These are phyloP conservation scores for Dermolepida albohirtum DNA, from an alignment of 2,888 invertebrate species.

Conservation along the genomic window DNA sequence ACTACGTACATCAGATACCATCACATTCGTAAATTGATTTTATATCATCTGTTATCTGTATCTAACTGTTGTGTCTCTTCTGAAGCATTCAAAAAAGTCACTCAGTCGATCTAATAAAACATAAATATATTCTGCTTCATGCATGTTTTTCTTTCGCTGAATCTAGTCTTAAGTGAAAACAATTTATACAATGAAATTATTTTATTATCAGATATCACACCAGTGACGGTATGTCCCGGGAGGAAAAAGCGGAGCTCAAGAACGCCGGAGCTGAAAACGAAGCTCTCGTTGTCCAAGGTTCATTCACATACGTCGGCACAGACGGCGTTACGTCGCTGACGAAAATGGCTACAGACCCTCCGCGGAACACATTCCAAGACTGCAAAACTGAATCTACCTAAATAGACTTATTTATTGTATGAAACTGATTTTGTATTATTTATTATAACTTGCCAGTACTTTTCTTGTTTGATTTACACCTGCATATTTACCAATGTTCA, in stretches of 20 bases:
- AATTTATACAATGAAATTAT: too few species aligned
- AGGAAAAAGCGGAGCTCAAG: conserved; percentile 65
- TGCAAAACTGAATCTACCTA: conserved; percentile 10
- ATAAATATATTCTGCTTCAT: too few species aligned
- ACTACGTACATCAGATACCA: too few species aligned
- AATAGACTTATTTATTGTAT: conserved; percentile 11
- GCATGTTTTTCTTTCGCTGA: not conserved
- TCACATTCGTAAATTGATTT: too few species aligned
- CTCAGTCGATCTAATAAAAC: too few species aligned
- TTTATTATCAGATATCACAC: conserved; percentile 56
- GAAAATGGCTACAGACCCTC: conserved; percentile 68
- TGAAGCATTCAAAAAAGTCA: too few species aligned
- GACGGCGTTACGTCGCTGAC: conserved; percentile 69
- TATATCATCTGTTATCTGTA: too few species aligned
- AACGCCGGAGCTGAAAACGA: conserved; percentile 67
- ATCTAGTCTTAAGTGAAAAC: too few species aligned
- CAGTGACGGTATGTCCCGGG: conserved; percentile 69
- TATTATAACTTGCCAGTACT: conserved; percentile 7
- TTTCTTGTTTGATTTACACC: too few species aligned
- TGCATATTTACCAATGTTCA: too few species aligned
- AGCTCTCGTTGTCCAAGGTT: conserved; percentile 67
- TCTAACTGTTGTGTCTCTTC: too few species aligned
- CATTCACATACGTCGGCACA: conserved; percentile 69
- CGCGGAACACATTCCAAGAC: conserved; percentile 56
- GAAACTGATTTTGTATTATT: conserved; percentile 3